phyloP scores from a whole-genome alignment of 2,113 vertebrate species.

The Aramus guarauna region DNA sequence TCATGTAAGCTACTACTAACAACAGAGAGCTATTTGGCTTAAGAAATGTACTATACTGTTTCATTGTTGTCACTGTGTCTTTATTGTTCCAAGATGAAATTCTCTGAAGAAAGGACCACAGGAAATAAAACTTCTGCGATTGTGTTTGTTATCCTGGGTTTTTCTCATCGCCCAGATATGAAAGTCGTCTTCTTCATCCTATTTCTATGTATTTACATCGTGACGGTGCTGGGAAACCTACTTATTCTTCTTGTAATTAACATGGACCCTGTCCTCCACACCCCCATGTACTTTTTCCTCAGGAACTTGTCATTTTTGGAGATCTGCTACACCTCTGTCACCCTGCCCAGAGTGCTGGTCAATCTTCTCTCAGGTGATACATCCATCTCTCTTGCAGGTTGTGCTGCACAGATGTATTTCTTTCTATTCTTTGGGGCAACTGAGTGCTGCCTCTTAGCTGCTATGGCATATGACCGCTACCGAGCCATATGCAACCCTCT shows the following conservation, averaged over 20 bases:
- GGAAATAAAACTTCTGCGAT: background rate
- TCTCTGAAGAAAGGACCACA: background rate
- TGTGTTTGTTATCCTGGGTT: background rate
- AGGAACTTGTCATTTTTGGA: constrained; percentile 12
- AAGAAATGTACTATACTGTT: background rate
- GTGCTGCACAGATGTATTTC: constrained; percentile 38
- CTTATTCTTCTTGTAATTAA: background rate
- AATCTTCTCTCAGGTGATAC: background rate
- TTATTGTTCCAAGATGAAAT: background rate
- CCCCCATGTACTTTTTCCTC: constrained; percentile 45
- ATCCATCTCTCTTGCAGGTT: background rate
- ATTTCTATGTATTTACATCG: constrained; percentile 11
- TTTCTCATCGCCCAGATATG: background rate
- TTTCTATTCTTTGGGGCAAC: constrained; percentile 16
- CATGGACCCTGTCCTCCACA: background rate
- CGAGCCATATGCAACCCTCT: background rate
- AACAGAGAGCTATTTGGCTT: background rate
- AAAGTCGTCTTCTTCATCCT: background rate
- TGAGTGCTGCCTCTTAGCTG: constrained; percentile 20
- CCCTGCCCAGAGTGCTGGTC: background rate
- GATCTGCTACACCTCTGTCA: constrained; percentile 7
- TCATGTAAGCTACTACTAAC: background rate
- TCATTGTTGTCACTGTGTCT: background rate
- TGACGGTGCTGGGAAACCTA: background rate
- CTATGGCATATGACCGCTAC: constrained; percentile 3